phyloP scores from a whole-genome alignment of 1,140 invertebrate genomes.

The Lucilia sericata region DNA sequence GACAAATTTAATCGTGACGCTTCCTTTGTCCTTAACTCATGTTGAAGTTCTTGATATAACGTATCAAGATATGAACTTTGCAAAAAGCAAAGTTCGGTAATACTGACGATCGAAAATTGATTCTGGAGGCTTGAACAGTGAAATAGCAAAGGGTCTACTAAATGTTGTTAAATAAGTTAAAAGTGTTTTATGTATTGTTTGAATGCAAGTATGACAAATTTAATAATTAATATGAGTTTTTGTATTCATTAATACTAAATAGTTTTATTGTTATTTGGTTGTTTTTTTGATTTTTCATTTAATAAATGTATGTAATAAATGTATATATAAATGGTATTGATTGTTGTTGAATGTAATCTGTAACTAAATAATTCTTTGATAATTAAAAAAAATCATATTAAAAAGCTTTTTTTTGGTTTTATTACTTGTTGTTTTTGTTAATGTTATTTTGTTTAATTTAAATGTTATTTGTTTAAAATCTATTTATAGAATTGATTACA shows the following conservation, averaged over 20 bases:
- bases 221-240: background rate
- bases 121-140: no score
- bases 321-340: no score
- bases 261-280: background rate
- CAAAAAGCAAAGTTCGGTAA: no score
- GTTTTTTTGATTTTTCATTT: background rate
- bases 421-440: background rate
- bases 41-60: no score
- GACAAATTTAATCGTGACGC: no score
- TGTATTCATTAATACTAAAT: background rate
- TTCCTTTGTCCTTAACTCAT: no score
- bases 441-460: background rate
- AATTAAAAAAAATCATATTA: slow-evolving; percentile 30
- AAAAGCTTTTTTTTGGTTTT: slow-evolving; percentile 22
- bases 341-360: no score
- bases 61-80: no score
- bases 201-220: background rate
- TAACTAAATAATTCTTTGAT: background rate
- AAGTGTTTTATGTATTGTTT: background rate
- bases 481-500: slow-evolving; percentile 25
- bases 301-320: no score
- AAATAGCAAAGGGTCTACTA: no score
- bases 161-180: background rate
- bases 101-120: no score
- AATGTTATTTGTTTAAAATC: background rate